These are phyloP conservation scores for Myripristis jacobus DNA, from an alignment of 2,797 vertebrate species.

Conservation along the genomic window DNA sequence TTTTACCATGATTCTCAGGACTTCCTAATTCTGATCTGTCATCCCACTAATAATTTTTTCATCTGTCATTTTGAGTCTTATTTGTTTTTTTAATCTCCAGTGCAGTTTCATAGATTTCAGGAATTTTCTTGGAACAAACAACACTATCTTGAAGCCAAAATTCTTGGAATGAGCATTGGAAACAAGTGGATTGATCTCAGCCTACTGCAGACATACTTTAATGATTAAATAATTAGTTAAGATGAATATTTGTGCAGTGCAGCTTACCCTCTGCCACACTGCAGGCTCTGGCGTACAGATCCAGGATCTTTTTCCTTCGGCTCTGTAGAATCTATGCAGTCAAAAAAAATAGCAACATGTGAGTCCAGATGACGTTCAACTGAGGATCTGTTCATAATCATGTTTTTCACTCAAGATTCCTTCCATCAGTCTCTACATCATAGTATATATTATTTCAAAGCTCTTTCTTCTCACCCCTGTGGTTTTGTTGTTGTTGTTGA, in stretches of 20 bases:
- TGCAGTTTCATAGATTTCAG: no score
- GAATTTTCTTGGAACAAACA: no score
- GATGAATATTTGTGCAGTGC: neutral
- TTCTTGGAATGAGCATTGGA: no score
- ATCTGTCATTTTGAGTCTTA: no score
- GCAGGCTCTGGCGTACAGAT: conserved; percentile 92
- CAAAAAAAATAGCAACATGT: neutral
- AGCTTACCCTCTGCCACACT: conserved; percentile 93
- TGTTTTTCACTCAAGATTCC: conserved; percentile 14
- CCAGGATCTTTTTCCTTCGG: conserved; percentile 97
- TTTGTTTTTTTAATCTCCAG: no score
- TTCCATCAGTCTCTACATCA: no score
- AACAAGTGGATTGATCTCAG: no score
- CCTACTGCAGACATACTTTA: no score
- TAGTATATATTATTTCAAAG: conserved; percentile 21
- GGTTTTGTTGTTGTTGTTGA: conserved; percentile 85
- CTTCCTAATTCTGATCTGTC: neutral
- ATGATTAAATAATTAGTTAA: no score
- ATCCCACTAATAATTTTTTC: no score
- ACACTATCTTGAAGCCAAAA: no score
- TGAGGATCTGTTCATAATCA: conserved; percentile 47
- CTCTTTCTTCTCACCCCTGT: conserved; percentile 87
- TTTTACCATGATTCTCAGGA: neutral
- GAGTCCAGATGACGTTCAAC: conserved; percentile 46
- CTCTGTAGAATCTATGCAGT: conserved; percentile 85